Evolutionary conservation across 2,113 vertebrate genomes (phyloP).

Genomic region (Myiozetetes cayanensis): DNA sequence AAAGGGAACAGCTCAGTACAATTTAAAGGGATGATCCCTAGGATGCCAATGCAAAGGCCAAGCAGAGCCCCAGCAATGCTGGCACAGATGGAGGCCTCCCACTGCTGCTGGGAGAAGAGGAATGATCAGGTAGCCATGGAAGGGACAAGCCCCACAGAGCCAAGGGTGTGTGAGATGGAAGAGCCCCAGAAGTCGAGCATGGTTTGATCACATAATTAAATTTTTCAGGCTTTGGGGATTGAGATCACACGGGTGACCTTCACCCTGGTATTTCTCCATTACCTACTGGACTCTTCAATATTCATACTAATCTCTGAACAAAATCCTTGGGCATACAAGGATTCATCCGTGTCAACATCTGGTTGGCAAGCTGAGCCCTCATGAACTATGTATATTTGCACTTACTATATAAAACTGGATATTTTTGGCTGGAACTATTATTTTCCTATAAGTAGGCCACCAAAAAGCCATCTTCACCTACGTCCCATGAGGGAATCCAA

Average conservation of each 20-base stretch:
- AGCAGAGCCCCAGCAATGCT: fast-evolving
- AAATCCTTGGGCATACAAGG: conserved; percentile 5
- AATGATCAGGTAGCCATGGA: background rate
- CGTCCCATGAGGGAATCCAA: background rate
- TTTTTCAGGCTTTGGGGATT: background rate
- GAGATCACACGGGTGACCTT: background rate
- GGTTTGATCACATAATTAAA: background rate
- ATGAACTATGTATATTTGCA: background rate
- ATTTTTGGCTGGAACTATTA: background rate
- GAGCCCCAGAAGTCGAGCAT: fast-evolving
- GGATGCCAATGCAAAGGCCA: background rate
- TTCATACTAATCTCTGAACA: background rate
- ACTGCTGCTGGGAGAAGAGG: background rate
- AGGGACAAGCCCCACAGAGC: background rate
- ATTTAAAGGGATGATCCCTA: background rate
- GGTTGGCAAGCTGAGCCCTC: background rate
- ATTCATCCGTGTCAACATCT: background rate
- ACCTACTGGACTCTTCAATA: background rate
- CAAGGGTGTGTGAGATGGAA: background rate
- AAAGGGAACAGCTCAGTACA: background rate
- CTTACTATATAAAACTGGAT: background rate
- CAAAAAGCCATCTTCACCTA: background rate
- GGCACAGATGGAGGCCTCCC: background rate
- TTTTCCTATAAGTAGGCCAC: background rate
- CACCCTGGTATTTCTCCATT: background rate